A percentile compares a stretch with the other conserved stretches of the same genome.
These are phyloP conservation scores for Pontoporia blainvillei DNA, from an alignment of 2,113 vertebrate genomes.

Conservation along the genomic window DNA sequence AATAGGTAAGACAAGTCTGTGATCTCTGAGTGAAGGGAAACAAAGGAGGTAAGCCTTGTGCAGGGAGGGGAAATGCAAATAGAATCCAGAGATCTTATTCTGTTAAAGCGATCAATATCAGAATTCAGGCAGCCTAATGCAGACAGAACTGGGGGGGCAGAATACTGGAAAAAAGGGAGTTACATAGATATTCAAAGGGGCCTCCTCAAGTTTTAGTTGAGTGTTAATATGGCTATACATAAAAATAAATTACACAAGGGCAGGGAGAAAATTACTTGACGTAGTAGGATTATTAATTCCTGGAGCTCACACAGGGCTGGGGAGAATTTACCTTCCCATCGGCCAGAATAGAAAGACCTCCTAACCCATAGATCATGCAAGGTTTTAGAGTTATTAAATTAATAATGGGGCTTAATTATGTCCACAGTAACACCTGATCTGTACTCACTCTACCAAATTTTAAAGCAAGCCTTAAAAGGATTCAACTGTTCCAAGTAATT, in stretches of 20 bases:
- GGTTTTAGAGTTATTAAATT: not conserved
- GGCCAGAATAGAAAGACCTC: not conserved
- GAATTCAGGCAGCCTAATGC: not conserved
- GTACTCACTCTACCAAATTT: not conserved
- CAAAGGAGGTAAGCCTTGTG: not conserved
- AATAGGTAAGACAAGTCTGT: not conserved
- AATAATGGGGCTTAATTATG: not conserved
- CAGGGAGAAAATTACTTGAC: not conserved
- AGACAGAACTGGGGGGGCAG: not conserved
- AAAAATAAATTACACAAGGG: not conserved
- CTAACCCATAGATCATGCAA: not conserved
- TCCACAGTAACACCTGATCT: not conserved
- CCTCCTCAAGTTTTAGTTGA: not conserved
- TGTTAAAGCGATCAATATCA: not conserved
- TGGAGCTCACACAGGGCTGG: not conserved
- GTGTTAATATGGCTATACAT: not conserved
- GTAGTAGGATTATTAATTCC: not conserved
- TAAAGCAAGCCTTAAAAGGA: not conserved
- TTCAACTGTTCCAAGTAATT: not conserved
- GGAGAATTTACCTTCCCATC: not conserved
- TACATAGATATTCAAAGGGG: not conserved
- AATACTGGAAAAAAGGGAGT: not conserved
- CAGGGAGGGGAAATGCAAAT: not conserved
- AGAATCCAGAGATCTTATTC: not conserved
- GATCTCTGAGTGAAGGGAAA: not conserved